Percentiles rank a stretch among this genome's conserved stretches.
These are phyloP conservation scores for Poecile montanus DNA, from an alignment of 2,797 vertebrate species.

Conservation along the genomic window DNA sequence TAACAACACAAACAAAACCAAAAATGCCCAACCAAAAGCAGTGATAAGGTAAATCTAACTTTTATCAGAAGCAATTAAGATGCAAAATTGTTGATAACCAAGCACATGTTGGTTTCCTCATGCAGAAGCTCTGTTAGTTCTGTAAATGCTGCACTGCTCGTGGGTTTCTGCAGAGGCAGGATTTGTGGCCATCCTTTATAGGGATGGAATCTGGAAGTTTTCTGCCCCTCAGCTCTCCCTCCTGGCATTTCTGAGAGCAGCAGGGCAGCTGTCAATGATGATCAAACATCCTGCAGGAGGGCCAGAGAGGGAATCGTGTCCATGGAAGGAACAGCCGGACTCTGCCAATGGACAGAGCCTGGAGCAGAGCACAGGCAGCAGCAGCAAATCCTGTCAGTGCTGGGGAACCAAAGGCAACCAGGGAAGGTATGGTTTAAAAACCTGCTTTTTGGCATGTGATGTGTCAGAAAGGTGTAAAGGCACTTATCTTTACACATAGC, in stretches of 20 bases:
- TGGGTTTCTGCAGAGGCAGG: not conserved
- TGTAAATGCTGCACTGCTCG: accelerated
- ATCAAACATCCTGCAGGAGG: not conserved
- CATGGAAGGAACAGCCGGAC: not conserved
- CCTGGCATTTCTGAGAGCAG: not conserved
- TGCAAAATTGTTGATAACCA: not conserved
- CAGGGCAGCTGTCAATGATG: not conserved
- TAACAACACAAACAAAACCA: accelerated
- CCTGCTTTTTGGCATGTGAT: not conserved
- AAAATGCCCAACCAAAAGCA: not conserved
- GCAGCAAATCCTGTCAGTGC: not conserved
- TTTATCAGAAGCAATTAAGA: not conserved
- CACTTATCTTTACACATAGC: not conserved
- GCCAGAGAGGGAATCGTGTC: not conserved
- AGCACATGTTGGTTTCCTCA: not conserved
- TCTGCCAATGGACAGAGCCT: not conserved
- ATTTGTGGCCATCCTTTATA: not conserved
- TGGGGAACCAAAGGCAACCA: not conserved
- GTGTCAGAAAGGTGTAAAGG: not conserved
- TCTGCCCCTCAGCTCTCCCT: not conserved
- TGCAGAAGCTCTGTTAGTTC: accelerated
- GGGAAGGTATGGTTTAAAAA: not conserved
- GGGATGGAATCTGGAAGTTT: not conserved
- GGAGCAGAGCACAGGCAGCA: not conserved
- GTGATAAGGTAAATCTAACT: not conserved